Evolutionary conservation across 2,888 invertebrate genomes (phyloP).

Genomic region (Autographa gamma): DNA sequence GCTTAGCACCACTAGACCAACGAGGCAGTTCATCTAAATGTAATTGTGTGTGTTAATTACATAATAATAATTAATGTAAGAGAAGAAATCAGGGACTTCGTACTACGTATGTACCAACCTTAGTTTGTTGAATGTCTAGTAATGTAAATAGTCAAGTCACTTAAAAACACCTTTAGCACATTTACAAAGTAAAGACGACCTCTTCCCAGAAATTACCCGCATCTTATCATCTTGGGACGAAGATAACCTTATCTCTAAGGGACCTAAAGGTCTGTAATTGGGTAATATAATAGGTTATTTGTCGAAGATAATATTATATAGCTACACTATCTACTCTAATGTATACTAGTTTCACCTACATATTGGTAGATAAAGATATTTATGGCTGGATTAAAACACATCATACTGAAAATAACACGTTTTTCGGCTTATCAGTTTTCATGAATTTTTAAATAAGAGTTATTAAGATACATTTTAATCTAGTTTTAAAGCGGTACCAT

Average conservation of each 20-base stretch:
- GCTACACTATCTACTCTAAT: neutral
- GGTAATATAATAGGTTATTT: slow-evolving; percentile 3
- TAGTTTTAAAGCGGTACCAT: neutral
- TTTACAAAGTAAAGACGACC: slow-evolving; percentile 9
- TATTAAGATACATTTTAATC: neutral
- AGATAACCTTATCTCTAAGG: slow-evolving; percentile 27
- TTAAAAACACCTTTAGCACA: neutral
- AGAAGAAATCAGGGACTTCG: too few relatives aligned
- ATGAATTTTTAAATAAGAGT: neutral
- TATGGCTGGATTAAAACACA: neutral
- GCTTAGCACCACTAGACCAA: too few relatives aligned
- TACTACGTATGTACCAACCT: too few relatives aligned
- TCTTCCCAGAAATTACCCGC: slow-evolving; percentile 18
- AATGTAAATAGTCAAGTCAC: too few relatives aligned
- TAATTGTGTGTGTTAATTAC: too few relatives aligned
- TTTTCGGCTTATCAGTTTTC: neutral
- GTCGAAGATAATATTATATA: slow-evolving; percentile 12
- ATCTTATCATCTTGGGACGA: slow-evolving; percentile 12
- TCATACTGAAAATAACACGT: neutral
- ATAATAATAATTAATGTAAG: too few relatives aligned
- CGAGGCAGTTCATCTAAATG: too few relatives aligned
- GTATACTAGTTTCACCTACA: neutral
- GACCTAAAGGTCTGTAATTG: neutral
- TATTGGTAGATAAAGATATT: neutral
- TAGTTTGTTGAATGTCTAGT: too few relatives aligned